A percentile compares a stretch with the other conserved stretches of the same genome.
These are phyloP conservation scores for Axea sp. DNA, from an alignment of 2,888 invertebrate genomes.

Conservation along the genomic window DNA sequence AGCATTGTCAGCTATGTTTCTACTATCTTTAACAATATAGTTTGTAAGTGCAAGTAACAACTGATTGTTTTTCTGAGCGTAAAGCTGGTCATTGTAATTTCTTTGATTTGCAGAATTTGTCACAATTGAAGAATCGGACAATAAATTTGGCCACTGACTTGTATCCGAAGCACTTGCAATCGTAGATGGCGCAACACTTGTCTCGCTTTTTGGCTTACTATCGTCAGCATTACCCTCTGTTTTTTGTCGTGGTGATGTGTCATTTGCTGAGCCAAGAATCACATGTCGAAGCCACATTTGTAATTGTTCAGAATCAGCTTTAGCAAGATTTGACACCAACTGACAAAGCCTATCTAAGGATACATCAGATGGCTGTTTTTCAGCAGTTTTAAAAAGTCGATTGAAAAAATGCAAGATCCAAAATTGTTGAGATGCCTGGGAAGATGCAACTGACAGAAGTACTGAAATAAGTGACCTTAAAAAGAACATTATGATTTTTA, in stretches of 20 bases:
- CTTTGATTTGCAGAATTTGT: slow-evolving; percentile 67
- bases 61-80: slow-evolving; percentile 85
- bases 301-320: slow-evolving; percentile 83
- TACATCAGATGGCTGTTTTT: slow-evolving; percentile 80
- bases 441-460: slow-evolving; percentile 89
- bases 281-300: slow-evolving; percentile 85
- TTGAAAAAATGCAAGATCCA: slow-evolving; percentile 91
- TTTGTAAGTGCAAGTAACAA: slow-evolving; percentile 86
- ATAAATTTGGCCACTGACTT: slow-evolving; percentile 70
- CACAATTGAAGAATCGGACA: slow-evolving; percentile 65
- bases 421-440: slow-evolving; percentile 85
- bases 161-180: slow-evolving; percentile 45
- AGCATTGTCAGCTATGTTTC: slow-evolving; percentile 82
- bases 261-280: slow-evolving; percentile 82
- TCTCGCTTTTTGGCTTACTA: slow-evolving; percentile 38
- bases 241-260: slow-evolving; percentile 65
- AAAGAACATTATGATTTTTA: too few species aligned
- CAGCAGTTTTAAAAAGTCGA: slow-evolving; percentile 83
- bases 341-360: slow-evolving; percentile 84
- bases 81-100: slow-evolving; percentile 79
- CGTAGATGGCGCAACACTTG: slow-evolving; percentile 31
- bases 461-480: slow-evolving; percentile 87
- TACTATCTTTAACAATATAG: slow-evolving; percentile 85
- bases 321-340: slow-evolving; percentile 84
- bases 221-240: slow-evolving; percentile 43